Conservation (phyloP, 2,888 invertebrate genomes). For the Xestia ashworthii region DNA sequence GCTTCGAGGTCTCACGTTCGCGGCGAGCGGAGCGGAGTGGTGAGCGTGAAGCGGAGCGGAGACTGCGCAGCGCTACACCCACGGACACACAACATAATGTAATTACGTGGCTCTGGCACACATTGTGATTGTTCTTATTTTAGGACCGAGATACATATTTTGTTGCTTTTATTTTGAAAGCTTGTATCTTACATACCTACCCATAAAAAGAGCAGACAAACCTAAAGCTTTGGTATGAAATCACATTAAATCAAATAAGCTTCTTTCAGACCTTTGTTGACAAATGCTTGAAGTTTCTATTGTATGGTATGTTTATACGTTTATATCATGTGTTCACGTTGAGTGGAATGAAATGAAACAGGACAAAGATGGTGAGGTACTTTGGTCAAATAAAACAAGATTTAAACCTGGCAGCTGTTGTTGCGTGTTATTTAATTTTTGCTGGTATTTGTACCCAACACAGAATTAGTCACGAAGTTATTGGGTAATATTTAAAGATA, state of each 20-base stretch:
- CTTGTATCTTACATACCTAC: conserved; percentile 2
- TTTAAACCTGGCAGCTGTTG: not conserved
- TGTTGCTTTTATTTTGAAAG: conserved; percentile 26
- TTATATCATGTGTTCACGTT: conserved; percentile 8
- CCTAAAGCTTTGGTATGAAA: conserved; percentile 14
- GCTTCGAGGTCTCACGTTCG: conserved; percentile 54
- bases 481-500: not conserved
- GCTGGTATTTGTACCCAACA: not conserved
- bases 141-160: conserved; percentile 43
- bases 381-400: conserved; percentile 14
- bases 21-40: conserved; percentile 28
- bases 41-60: conserved; percentile 36
- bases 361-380: not conserved
- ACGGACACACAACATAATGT: conserved; percentile 83
- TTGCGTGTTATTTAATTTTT: conserved; percentile 6
- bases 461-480: not conserved
- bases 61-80: conserved; percentile 60
- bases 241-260: conserved; percentile 14
- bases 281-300: conserved; percentile 22
- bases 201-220: not conserved
- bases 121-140: conserved; percentile 76
- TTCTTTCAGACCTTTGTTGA: not conserved
- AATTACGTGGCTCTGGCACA: conserved; percentile 85
- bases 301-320: conserved; percentile 7
- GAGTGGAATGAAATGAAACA: conserved; percentile 7